Conservation (phyloP, 2,113 vertebrate species). For the Elephantulus edwardii region DNA sequence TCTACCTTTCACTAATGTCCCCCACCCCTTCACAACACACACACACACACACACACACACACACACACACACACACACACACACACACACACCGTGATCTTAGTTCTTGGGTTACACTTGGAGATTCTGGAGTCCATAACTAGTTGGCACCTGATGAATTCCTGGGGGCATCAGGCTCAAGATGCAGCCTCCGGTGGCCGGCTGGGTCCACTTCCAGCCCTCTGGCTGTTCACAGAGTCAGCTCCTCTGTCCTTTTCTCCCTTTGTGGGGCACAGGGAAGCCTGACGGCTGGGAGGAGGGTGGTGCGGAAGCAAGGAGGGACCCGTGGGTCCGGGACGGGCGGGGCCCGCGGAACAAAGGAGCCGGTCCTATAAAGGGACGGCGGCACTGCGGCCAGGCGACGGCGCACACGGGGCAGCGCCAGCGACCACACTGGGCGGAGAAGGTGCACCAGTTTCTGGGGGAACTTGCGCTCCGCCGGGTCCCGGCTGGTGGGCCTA, state of each 20-base stretch:
- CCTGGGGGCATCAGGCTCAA: too few species aligned
- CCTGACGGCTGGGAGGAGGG: not conserved
- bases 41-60: not conserved
- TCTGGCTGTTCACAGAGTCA: not conserved
- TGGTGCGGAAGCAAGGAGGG: not conserved
- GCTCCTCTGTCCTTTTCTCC: not conserved
- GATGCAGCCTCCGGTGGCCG: not conserved
- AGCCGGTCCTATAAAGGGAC: slow-evolving; percentile 66
- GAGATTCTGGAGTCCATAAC: not conserved
- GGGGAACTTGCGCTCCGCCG: not conserved
- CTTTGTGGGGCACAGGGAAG: not conserved
- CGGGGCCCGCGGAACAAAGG: slow-evolving; percentile 53
- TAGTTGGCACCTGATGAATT: not conserved
- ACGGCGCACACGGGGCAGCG: slow-evolving; percentile 17
- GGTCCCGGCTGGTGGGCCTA: accelerated
- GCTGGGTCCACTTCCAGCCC: not conserved
- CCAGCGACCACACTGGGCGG: not conserved
- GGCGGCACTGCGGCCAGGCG: not conserved
- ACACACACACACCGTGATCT: not conserved
- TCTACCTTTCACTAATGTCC: not conserved
- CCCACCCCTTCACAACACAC: too few species aligned
- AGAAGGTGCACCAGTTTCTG: slow-evolving; percentile 36
- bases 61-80: not conserved
- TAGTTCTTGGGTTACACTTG: not conserved
- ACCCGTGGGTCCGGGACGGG: not conserved